Conservation (phyloP, 2,113 vertebrate species). For the Pelmatolapia mariae region DNA sequence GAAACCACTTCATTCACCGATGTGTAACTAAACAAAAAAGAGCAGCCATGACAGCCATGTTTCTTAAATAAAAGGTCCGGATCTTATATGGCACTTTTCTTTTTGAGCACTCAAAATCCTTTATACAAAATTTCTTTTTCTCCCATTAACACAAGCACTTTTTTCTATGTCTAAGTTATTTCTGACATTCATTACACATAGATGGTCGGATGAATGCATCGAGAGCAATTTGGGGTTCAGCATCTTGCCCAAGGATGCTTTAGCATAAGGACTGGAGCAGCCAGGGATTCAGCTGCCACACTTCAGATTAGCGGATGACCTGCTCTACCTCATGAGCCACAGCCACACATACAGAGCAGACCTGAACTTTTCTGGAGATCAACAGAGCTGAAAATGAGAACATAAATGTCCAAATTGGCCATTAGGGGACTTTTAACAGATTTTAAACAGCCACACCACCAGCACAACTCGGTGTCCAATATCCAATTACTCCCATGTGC, state of each 20-base stretch:
- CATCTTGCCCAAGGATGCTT: not conserved
- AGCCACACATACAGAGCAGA: not conserved
- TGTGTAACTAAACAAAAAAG: not conserved
- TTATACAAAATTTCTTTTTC: not conserved
- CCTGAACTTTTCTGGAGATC: not conserved
- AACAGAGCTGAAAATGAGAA: not conserved
- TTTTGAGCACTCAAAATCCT: not conserved
- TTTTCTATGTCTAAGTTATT: not conserved
- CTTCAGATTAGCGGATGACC: not conserved
- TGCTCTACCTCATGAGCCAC: not conserved
- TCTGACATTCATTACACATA: not conserved
- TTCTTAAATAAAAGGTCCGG: not conserved
- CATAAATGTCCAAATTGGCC: not conserved
- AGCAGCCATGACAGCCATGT: not conserved
- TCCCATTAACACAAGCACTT: not conserved
- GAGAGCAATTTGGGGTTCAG: not conserved
- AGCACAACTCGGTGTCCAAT: not conserved
- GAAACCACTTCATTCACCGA: not conserved
- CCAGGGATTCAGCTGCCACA: not conserved
- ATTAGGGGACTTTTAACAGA: not conserved
- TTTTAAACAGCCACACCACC: not conserved
- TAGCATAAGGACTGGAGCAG: not conserved
- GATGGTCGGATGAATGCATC: not conserved
- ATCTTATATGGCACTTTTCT: not conserved
- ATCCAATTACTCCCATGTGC: not conserved